Evolutionary conservation across 2,888 invertebrate species (phyloP).

Genomic region (Aphodius sticticus): DNA sequence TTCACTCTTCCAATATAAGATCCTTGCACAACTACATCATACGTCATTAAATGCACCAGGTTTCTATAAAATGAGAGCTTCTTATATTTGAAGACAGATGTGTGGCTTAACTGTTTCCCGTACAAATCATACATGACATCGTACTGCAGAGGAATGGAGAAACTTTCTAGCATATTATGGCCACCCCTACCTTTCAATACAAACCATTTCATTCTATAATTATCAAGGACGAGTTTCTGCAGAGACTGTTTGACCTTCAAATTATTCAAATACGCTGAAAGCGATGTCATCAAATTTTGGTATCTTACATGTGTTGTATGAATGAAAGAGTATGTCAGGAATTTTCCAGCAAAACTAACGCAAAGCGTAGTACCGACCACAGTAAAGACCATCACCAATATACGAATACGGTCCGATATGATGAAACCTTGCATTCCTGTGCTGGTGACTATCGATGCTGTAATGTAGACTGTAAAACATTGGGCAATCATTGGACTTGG

Average conservation of each 20-base stretch:
- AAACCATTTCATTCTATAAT: conserved; percentile 36
- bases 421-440: conserved; percentile 35
- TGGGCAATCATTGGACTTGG: conserved; percentile 27
- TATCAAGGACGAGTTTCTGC: conserved; percentile 30
- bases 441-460: conserved; percentile 29
- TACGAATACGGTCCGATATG: conserved; percentile 6
- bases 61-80: conserved; percentile 35
- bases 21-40: conserved; percentile 37
- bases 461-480: conserved; percentile 30
- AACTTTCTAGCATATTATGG: conserved; percentile 22
- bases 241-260: conserved; percentile 30
- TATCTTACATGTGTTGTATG: conserved; percentile 28
- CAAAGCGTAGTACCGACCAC: conserved; percentile 26
- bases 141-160: conserved; percentile 33
- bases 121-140: conserved; percentile 38
- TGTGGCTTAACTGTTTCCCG: conserved; percentile 29
- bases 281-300: conserved; percentile 30
- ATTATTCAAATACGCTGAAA: conserved; percentile 25
- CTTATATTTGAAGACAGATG: conserved; percentile 30
- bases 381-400: conserved; percentile 25
- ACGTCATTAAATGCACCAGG: conserved; percentile 33
- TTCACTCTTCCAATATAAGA: conserved; percentile 41
- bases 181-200: conserved; percentile 28
- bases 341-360: conserved; percentile 27
- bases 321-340: conserved; percentile 27